Percentiles rank a stretch among this genome's conserved stretches.
phyloP scores from a whole-genome alignment of 1,140 invertebrate species.

The Caenorhabditis briggsae region DNA sequence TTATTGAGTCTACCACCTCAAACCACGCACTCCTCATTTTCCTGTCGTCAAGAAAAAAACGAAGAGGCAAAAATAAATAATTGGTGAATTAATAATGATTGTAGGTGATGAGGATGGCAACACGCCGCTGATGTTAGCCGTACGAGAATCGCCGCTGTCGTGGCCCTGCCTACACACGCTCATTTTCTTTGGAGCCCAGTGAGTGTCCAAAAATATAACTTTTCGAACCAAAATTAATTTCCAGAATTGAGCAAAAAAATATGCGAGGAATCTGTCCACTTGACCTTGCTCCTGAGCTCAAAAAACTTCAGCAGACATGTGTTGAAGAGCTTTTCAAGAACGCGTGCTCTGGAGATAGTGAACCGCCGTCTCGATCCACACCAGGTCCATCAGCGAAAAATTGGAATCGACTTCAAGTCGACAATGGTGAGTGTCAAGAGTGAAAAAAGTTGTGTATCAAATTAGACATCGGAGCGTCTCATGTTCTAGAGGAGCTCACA shows the following conservation, averaged over 20 bases:
- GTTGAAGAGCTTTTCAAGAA: conserved; percentile 75
- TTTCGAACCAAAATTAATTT: not conserved
- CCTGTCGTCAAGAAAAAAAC: not conserved
- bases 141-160: conserved; percentile 74
- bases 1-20: no score
- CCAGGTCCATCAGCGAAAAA: conserved; percentile 49
- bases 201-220: not conserved
- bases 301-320: conserved; percentile 76
- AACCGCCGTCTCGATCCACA: conserved; percentile 59
- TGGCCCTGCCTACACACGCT: conserved; percentile 77
- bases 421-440: conserved; percentile 57
- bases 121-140: conserved; percentile 76
- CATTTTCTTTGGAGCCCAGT: conserved; percentile 76
- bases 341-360: conserved; percentile 57
- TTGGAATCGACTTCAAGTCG: conserved; percentile 63
- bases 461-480: conserved; percentile 3
- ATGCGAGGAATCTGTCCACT: conserved; percentile 77
- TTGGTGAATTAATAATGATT: conserved; percentile 46
- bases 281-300: conserved; percentile 76
- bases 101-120: conserved; percentile 76
- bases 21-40: not conserved
- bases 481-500: not conserved
- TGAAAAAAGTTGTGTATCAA: conserved; percentile 17
- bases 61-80: not conserved
- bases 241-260: conserved; percentile 77